Evolutionary conservation across 2,888 invertebrate genomes (phyloP).

Genomic region (Sarcophaga rosellei): DNA sequence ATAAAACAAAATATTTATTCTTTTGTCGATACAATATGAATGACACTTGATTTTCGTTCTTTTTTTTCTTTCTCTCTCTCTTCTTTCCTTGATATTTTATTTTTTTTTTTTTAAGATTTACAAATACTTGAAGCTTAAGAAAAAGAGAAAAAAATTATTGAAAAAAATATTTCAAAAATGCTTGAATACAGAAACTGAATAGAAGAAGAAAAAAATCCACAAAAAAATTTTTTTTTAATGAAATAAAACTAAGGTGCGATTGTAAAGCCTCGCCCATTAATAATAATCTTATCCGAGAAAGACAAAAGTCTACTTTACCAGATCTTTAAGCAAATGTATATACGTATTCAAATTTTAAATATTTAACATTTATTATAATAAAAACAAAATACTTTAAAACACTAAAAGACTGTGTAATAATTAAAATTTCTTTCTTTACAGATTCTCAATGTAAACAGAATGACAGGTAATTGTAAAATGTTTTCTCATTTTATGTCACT

Average conservation of each 20-base stretch:
- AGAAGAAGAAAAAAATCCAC: neutral
- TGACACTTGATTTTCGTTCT: conserved; percentile 59
- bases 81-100: conserved; percentile 3
- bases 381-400: too few relatives aligned
- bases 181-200: neutral
- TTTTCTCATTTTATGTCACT: neutral
- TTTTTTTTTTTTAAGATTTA: conserved; percentile 40
- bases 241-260: conserved; percentile 63
- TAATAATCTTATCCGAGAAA: neutral
- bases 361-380: too few relatives aligned
- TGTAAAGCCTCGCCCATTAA: conserved; percentile 58
- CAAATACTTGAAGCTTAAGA: conserved; percentile 36
- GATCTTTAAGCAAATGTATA: neutral
- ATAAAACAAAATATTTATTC: conserved; percentile 61
- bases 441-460: neutral
- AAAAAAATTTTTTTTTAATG: neutral
- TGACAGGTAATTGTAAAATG: neutral
- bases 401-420: too few relatives aligned
- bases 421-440: neutral
- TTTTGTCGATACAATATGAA: conserved; percentile 60
- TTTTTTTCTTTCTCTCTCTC: too few relatives aligned
- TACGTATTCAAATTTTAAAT: neutral
- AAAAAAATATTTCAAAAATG: neutral
- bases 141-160: neutral
- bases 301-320: neutral